Percentiles rank a stretch among this genome's conserved stretches.
Conservation (phyloP, 2,113 vertebrate genomes). For the Leucosticte australis region DNA sequence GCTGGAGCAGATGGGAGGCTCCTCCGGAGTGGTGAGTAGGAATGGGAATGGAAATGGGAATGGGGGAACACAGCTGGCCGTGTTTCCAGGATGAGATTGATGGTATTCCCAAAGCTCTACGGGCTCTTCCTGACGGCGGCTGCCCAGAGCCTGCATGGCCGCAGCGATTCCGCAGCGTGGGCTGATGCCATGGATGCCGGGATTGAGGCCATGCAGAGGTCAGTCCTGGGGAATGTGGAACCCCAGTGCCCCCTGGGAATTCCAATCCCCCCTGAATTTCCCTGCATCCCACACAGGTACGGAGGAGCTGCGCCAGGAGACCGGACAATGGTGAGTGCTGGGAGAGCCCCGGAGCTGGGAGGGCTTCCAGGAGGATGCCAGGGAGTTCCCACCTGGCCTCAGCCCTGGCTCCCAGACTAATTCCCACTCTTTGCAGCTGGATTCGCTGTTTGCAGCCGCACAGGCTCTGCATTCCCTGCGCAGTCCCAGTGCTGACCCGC, state of each 20-base stretch:
- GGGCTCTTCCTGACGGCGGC: constrained; percentile 91
- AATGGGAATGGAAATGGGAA: background rate
- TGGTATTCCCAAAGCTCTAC: constrained; percentile 76
- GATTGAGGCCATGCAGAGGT: constrained; percentile 88
- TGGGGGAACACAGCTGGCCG: background rate
- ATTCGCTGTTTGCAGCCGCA: constrained; percentile 85
- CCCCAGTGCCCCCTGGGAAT: background rate
- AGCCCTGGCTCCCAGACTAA: background rate
- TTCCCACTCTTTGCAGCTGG: constrained; percentile 76
- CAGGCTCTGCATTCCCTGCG: constrained; percentile 78
- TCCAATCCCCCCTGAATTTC: background rate
- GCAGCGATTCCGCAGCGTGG: constrained; percentile 73
- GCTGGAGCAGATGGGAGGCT: constrained; percentile 92
- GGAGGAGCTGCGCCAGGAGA: constrained; percentile 84
- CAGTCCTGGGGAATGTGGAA: background rate
- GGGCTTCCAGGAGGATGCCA: background rate
- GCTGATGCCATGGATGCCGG: constrained; percentile 87
- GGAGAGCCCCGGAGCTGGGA: rapidly evolving
- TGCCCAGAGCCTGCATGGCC: constrained; percentile 71
- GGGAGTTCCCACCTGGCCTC: background rate
- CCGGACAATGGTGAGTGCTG: constrained; percentile 82
- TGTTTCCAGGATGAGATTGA: background rate
- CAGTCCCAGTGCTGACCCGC: constrained; percentile 51
- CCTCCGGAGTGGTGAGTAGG: constrained; percentile 87
- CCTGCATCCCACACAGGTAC: constrained; percentile 65